A percentile compares a stretch with the other conserved stretches of the same genome.
Conservation (phyloP, 2,797 vertebrate species). For the Esox masquinongy region DNA sequence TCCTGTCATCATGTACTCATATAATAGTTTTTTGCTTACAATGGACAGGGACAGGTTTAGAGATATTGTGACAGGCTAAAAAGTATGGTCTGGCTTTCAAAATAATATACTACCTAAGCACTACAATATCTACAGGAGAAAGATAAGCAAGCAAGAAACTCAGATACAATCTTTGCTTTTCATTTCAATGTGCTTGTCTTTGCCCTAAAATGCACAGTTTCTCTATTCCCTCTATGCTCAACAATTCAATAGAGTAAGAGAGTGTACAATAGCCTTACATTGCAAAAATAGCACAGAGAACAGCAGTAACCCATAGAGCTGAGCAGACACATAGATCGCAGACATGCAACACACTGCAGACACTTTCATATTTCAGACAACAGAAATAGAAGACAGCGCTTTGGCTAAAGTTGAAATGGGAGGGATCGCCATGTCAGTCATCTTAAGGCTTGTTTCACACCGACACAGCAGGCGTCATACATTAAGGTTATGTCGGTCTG, state of each 20-base stretch:
- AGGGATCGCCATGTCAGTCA: slow-evolving; percentile 38
- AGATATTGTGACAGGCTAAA: neutral
- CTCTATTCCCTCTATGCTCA: neutral
- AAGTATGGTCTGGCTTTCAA: neutral
- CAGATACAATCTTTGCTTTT: neutral
- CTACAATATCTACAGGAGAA: neutral
- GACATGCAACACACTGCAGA: slow-evolving; percentile 6
- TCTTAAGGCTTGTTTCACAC: neutral
- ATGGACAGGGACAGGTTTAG: neutral
- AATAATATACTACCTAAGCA: neutral
- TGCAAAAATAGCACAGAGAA: neutral
- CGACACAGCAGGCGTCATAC: neutral
- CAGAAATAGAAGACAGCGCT: slow-evolving; percentile 26
- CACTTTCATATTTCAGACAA: slow-evolving; percentile 8
- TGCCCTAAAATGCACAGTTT: neutral
- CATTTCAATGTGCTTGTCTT: neutral
- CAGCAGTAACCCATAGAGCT: neutral
- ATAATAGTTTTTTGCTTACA: neutral
- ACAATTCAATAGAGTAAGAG: neutral
- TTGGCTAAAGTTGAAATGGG: slow-evolving; percentile 22
- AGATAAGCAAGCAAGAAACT: neutral
- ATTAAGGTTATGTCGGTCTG: neutral
- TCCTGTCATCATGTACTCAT: neutral
- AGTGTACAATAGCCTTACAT: neutral
- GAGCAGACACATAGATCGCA: slow-evolving; percentile 1